Evolutionary conservation across 2,888 invertebrate genomes (phyloP), one percentile per base, ranked within the genome.

Genomic region (Xylocampa areola): DNA sequence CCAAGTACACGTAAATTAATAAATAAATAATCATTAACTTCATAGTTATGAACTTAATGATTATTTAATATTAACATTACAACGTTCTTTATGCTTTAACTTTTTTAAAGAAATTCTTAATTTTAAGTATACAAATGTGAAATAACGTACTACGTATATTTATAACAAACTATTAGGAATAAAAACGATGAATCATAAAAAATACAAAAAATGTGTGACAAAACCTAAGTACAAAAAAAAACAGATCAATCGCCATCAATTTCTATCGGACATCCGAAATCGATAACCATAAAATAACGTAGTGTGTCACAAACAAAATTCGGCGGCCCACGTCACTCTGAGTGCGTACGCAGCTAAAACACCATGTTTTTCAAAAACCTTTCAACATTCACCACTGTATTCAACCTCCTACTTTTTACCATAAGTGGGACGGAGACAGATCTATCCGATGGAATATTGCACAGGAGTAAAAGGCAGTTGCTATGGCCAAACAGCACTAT

Each of bases 401-500:
- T 58, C 17, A 48, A 41, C 27, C 17, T 61, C 1, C 23, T 65
- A n/a, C 25, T 62, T 19, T 44, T 48, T 0, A 29, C 47, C 11
- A 39, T 67, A 39, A 54, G 64, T 61, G 73, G 59, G 41, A 80
- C 68, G 45, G 81, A 69, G 64, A 76, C 72, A 13, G 73, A 80
- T 3, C 33, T 67, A 48, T 35, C 78, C 11, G 66, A 73, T 51
- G 73, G 73, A 21, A 37, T 72, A 13, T 54, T 84, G 5, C 83
- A 86, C 32, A 84, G 91, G 44, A 80, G 59, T 48, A 77, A 74
- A 59, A 81, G 91, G 19, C 92, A 92, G 53, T 66, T 92, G 13
- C 39, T 90, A 8, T 92, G 82, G 52, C 89, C 89, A 0, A 92
- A 92, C 44, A 81, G 84, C 37, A 87, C 91, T 1, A 13, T 89